Conservation (phyloP, 2,888 invertebrate genomes). For the Ptychoptera albimana region DNA sequence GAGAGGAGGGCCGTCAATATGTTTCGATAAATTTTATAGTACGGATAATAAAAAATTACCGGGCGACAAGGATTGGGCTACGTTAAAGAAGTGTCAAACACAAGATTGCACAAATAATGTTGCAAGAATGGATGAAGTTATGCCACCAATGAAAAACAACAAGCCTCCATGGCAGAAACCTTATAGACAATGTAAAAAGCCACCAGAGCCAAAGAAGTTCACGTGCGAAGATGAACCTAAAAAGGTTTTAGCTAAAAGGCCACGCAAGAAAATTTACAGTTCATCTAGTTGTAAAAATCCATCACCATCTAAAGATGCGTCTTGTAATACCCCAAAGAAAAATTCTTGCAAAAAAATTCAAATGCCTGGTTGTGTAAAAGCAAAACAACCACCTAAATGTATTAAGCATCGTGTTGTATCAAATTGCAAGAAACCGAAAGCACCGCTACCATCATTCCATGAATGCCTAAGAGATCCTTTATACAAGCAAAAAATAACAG, state of each 20-base stretch:
- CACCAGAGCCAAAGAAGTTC: neutral
- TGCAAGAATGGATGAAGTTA: neutral
- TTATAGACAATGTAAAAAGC: neutral
- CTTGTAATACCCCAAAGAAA: neutral
- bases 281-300: neutral
- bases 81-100: too few relatives aligned
- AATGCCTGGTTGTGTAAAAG: slow-evolving; percentile 6
- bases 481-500: slow-evolving; percentile 9
- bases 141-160: neutral
- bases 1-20: too few relatives aligned
- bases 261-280: neutral
- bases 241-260: neutral
- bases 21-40: too few relatives aligned
- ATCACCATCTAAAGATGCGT: neutral
- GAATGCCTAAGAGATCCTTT: slow-evolving; percentile 12
- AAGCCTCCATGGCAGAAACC: neutral
- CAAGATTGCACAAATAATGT: too few relatives aligned
- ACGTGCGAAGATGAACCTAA: neutral
- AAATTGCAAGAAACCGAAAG: slow-evolving; percentile 10
- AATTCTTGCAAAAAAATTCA: neutral
- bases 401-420: neutral
- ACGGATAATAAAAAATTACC: too few relatives aligned
- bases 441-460: slow-evolving; percentile 15
- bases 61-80: too few relatives aligned
- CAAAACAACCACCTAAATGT: slow-evolving; percentile 4